A percentile compares a stretch with the other conserved stretches of the same genome.
phyloP scores from a whole-genome alignment of 2,888 invertebrate species.

The Eurytoma californica region DNA sequence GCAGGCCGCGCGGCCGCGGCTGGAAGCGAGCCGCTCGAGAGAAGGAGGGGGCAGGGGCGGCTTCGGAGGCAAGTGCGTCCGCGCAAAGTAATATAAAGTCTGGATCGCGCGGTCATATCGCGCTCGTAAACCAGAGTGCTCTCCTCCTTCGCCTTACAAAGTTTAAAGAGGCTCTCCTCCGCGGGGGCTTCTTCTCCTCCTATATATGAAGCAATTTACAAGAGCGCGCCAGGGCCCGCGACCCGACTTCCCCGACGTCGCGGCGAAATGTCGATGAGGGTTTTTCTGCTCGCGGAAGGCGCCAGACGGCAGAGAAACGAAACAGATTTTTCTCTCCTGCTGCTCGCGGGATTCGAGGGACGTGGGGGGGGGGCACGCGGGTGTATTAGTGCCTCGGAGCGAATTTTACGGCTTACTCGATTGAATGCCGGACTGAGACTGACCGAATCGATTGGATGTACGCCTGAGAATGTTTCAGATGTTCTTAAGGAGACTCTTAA shows the following conservation, averaged over 20 bases:
- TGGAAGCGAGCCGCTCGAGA: too few relatives aligned
- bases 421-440: too few relatives aligned
- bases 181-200: background rate
- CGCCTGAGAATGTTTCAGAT: too few relatives aligned
- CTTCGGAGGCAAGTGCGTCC: background rate
- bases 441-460: too few relatives aligned
- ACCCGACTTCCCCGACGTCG: background rate
- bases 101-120: slow-evolving; percentile 65
- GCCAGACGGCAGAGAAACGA: background rate
- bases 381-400: background rate
- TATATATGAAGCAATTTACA: slow-evolving; percentile 55
- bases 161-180: slow-evolving; percentile 61
- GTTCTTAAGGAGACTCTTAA: too few relatives aligned
- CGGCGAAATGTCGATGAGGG: slow-evolving; percentile 38
- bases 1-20: background rate
- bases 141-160: slow-evolving; percentile 61
- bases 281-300: background rate
- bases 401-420: background rate
- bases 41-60: slow-evolving; percentile 1
- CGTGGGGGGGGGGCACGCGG: background rate
- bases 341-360: background rate
- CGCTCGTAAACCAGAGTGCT: slow-evolving; percentile 68
- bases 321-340: slow-evolving; percentile 11
- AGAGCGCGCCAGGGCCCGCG: slow-evolving; percentile 20
- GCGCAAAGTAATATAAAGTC: slow-evolving; percentile 70